A percentile compares a stretch with the other conserved stretches of the same genome.
Evolutionary conservation across 2,113 vertebrate species (phyloP).

Genomic region (Sorex fumeus): DNA sequence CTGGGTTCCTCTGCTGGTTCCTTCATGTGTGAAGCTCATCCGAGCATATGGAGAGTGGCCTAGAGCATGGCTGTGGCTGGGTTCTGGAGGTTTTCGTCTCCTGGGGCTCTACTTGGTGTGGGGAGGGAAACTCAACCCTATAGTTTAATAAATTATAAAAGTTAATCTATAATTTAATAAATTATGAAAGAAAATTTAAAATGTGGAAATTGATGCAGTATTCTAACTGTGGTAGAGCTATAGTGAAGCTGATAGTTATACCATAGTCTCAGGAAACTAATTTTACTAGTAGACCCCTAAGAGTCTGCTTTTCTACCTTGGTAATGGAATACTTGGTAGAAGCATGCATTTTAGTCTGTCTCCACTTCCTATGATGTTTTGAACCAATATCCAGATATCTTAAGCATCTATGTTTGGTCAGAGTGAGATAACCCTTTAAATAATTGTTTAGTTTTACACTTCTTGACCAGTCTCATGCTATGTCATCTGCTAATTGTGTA

Average conservation of each 20-base stretch:
- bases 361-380: not conserved
- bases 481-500: not conserved
- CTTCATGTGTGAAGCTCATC: too few species aligned
- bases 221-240: not conserved
- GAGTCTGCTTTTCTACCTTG: not conserved
- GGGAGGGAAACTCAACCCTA: too few species aligned
- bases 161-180: too few species aligned
- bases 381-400: not conserved
- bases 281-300: fast-evolving
- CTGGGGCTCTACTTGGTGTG: too few species aligned
- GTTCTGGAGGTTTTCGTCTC: too few species aligned
- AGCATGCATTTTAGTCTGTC: not conserved
- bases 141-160: too few species aligned
- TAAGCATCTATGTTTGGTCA: not conserved
- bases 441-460: not conserved
- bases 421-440: not conserved
- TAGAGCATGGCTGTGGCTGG: too few species aligned
- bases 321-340: not conserved
- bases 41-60: too few species aligned
- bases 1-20: too few species aligned
- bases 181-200: too few species aligned
- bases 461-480: too few species aligned
- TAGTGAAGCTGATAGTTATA: not conserved
- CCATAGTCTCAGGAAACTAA: not conserved
- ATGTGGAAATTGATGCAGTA: too few species aligned